Base-by-base conservation (phyloP, 2,888 invertebrate species). In the Eucera pruinosa region DNA sequence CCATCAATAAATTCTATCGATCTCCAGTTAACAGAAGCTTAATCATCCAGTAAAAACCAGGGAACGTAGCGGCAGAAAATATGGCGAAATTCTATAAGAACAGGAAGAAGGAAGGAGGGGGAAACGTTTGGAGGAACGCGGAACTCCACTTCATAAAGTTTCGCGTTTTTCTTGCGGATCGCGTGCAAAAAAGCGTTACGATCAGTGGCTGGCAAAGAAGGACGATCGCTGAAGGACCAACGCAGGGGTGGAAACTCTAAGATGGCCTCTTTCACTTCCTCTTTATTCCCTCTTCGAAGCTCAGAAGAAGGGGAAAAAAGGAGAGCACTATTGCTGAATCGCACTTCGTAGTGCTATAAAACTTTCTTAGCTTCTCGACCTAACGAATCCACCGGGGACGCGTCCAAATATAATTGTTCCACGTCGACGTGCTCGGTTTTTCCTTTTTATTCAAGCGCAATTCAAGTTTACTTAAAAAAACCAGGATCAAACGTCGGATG, bases 61-160 rank as follows among this genome's bases (percentile, higher is more conserved):
- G 30, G 11, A 33, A 20, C 20, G 45, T 20, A 20, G 7, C 45
- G 20, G 3, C 11, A 6, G 45, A 15, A 47, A 23, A 33, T 23
- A 61, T 33, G 15, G 33, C 5, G n/a, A 23, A 33, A 47, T 52
- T 18, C 45, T 20, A 33, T 3, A 36, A 58, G 43, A 58, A 58
- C 6, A 27, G n/a, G n/a, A 43, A 11, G 25, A 9, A 11, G 11
- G 7, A 7, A 15, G 1, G 20, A 9, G 27, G 48, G 23, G 27
- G 18, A n/a, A 43, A 25, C 30, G 27, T 68, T 64, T 41, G 39
- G 15, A 57, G 61, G 36, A 43, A 43, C 36, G 18, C 45, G 65
- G 74, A 75, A 75, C 54, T 75, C 11, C 39, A 20, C 45, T 65
- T 58, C 58, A 75, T 75, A 72, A 72, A 72, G 52, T 65, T 54